phyloP scores from a whole-genome alignment of 1,140 invertebrate species.

The Ceratina australensis region DNA sequence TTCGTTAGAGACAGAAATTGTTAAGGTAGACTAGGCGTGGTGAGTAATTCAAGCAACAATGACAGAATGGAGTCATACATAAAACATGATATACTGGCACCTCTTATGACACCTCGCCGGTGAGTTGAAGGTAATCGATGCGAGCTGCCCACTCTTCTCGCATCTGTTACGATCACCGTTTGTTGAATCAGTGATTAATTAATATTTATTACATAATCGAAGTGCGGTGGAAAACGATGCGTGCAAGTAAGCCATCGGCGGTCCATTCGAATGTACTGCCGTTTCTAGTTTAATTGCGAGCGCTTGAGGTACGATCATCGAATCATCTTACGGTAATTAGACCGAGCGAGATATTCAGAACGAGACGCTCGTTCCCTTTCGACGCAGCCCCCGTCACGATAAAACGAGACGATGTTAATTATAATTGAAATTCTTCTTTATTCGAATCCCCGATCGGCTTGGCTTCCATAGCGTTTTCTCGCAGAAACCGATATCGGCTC shows the following conservation, averaged over 20 bases:
- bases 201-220: conserved; percentile 4
- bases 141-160: conserved; percentile 1
- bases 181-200: background rate
- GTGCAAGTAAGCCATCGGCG: background rate
- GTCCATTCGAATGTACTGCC: conserved; percentile 9
- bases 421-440: background rate
- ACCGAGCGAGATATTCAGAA: background rate
- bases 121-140: background rate
- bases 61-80: background rate
- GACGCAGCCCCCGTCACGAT: background rate
- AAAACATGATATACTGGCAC: background rate
- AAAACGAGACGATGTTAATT: too few relatives aligned
- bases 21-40: too few relatives aligned
- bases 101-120: background rate
- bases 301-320: background rate
- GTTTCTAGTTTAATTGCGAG: background rate
- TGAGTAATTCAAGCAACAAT: background rate
- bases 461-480: too few relatives aligned
- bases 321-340: background rate
- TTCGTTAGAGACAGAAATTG: background rate
- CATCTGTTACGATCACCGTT: conserved; percentile 8
- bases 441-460: background rate
- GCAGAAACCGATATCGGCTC: too few relatives aligned
- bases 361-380: background rate
- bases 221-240: background rate